Percentiles rank a stretch among this genome's conserved stretches.
phyloP scores from a whole-genome alignment of 1,140 invertebrate species.

The Dreissena polymorpha region DNA sequence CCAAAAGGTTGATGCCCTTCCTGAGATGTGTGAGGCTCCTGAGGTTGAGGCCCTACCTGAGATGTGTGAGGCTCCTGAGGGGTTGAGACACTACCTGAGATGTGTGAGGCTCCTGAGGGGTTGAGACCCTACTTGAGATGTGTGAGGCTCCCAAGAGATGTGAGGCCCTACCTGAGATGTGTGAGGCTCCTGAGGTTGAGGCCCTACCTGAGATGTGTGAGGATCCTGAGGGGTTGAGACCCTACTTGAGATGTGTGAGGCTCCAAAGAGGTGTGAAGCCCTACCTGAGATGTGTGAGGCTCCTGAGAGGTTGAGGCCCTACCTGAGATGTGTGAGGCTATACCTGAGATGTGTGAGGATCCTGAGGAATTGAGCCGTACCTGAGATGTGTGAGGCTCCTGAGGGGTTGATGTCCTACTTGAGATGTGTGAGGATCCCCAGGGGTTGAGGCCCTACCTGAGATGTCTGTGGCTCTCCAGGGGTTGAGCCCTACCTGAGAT shows the following conservation, averaged over 20 bases:
- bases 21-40: slow-evolving; percentile 62
- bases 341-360: slow-evolving; percentile 63
- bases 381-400: slow-evolving; percentile 62
- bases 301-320: slow-evolving; percentile 61
- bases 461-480: slow-evolving; percentile 62
- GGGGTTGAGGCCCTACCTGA: slow-evolving; percentile 63
- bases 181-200: slow-evolving; percentile 58
- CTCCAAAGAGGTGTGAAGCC: slow-evolving; percentile 60
- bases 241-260: slow-evolving; percentile 61
- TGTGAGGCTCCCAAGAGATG: slow-evolving; percentile 60
- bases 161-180: slow-evolving; percentile 65
- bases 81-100: slow-evolving; percentile 61
- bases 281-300: slow-evolving; percentile 63
- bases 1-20: slow-evolving; percentile 63
- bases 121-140: slow-evolving; percentile 63
- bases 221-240: slow-evolving; percentile 61
- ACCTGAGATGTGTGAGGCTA: slow-evolving; percentile 63
- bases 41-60: slow-evolving; percentile 62
- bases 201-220: slow-evolving; percentile 65
- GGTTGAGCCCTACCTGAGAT: slow-evolving; percentile 62
- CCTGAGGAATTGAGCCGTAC: too few species aligned
- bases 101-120: slow-evolving; percentile 61
- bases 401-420: slow-evolving; percentile 63
- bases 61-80: slow-evolving; percentile 62
- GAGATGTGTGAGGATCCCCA: slow-evolving; percentile 62